Base-by-base conservation (phyloP, 2,113 vertebrate genomes). In the Tiliqua scincoides region DNA sequence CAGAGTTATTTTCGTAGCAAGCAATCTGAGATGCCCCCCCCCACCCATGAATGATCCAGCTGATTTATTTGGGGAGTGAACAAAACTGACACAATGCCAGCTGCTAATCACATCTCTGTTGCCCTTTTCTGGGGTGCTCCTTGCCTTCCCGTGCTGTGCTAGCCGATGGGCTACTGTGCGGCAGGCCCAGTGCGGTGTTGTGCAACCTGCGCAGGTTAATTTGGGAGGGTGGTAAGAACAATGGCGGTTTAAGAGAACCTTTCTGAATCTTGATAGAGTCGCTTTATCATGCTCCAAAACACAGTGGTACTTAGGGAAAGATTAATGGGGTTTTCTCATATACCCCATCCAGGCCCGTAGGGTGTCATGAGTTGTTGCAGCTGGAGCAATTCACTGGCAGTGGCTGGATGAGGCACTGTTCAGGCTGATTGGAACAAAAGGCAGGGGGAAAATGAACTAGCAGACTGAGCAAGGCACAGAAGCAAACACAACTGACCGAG, bases 321-420 rank as follows among this genome's bases (percentile, higher is more conserved):
- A 68, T 68, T 15, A 71, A 10, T 71, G 70, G 37, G 35, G 35
- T 65, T 65, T 21, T 12, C 71, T 3, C 11, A 10, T 32, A 43
- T 25, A 12, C 71, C 71, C 23, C 23, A 27, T 73, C 23, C 23
- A 14, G 37, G 21, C 23, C 71, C 37, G 12, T 73, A 10, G 4
- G 40, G 37, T 94, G 89, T 81, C 40, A 37, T 92, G 89, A 88
- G 14, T 88, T 85, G 86, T 88, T 88, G 89, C 82, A 91, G 78
- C 89, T 92, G 93, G 70, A 78, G 90, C 91, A 87, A n/a, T 84
- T 87, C 52, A 1, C 71, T 88, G 92, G 93, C 91, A 95, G 92
- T 93, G 94, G 94, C 88, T 82, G 94, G 93, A 89, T 82, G 91
- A 96, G 94, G 95, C 94, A 95, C n/a, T 35, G 32, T 89, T 95